Conservation (phyloP, 2,113 vertebrate genomes). For the Petroica traversi region DNA sequence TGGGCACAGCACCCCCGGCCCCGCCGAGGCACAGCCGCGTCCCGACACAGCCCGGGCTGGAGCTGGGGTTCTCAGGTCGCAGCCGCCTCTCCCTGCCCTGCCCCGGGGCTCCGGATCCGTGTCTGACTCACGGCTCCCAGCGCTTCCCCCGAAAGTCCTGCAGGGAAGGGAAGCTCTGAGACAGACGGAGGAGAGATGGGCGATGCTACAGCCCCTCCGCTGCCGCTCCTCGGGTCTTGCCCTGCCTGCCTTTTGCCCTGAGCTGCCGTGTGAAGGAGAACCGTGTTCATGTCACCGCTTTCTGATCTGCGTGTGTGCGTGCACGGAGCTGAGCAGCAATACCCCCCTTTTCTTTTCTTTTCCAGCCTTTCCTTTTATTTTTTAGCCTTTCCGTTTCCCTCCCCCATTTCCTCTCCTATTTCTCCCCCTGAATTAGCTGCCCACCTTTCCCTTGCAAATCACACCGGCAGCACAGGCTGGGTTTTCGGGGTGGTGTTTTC, state of each 20-base stretch:
- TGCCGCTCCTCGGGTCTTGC: not conserved
- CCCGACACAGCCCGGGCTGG: not conserved
- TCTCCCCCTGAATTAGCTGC: not conserved
- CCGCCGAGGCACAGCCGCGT: not conserved
- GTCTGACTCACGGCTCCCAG: not conserved
- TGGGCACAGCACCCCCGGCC: fast-evolving
- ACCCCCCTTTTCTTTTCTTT: not conserved
- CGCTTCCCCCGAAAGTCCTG: not conserved
- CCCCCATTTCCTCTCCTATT: not conserved
- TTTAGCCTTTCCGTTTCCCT: not conserved
- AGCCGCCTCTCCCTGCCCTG: not conserved
- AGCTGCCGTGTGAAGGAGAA: not conserved
- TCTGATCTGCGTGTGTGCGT: not conserved
- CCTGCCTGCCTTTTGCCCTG: not conserved
- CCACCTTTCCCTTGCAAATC: not conserved
- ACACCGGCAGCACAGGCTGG: not conserved
- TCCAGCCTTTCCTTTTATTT: not conserved
- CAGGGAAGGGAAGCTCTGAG: not conserved
- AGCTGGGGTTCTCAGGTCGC: fast-evolving
- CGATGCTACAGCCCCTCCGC: not conserved
- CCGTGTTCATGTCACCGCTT: not conserved
- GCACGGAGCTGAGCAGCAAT: not conserved
- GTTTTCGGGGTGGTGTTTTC: not conserved
- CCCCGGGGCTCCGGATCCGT: not conserved
- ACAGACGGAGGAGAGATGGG: not conserved